Percentiles rank a stretch among this genome's conserved stretches.
Conservation (phyloP, 2,797 vertebrate species). For the Smutsia gigantea region DNA sequence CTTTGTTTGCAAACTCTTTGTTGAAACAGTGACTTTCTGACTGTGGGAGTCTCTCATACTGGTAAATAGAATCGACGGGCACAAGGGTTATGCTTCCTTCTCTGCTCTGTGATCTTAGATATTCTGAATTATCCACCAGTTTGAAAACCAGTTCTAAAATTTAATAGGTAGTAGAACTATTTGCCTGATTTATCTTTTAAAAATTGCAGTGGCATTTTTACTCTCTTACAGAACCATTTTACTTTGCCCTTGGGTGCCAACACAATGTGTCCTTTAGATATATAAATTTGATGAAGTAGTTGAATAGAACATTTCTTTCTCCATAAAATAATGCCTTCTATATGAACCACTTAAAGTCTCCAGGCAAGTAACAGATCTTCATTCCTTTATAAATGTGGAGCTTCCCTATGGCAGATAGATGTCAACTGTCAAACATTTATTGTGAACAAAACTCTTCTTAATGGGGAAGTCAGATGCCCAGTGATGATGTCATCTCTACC, state of each 20-base stretch:
- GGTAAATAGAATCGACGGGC: slow-evolving; percentile 40
- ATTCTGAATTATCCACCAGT: slow-evolving; percentile 70
- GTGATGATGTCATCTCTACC: not conserved
- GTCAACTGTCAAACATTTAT: not conserved
- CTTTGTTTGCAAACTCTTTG: not conserved
- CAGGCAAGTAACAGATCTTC: slow-evolving; percentile 68
- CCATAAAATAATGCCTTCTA: slow-evolving; percentile 74
- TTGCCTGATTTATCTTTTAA: slow-evolving; percentile 77
- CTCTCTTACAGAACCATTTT: slow-evolving; percentile 59
- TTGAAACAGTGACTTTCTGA: not conserved
- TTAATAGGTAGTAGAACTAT: slow-evolving; percentile 61
- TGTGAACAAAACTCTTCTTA: not conserved
- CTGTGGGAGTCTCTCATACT: not conserved
- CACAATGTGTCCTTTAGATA: slow-evolving; percentile 75
- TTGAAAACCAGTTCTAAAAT: slow-evolving; percentile 61
- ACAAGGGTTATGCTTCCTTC: slow-evolving; percentile 24
- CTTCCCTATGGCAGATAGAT: slow-evolving; percentile 54
- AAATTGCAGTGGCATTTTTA: slow-evolving; percentile 76
- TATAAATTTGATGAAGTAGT: slow-evolving; percentile 76
- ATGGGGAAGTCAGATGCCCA: not conserved
- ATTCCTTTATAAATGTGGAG: slow-evolving; percentile 61
- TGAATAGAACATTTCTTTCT: slow-evolving; percentile 68
- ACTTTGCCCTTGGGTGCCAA: slow-evolving; percentile 76
- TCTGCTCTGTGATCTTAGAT: slow-evolving; percentile 41
- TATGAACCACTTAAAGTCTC: slow-evolving; percentile 76